A percentile compares a stretch with the other conserved stretches of the same genome.
Evolutionary conservation across 2,888 invertebrate species (phyloP).

Genomic region (Lepidochrysops patricia): DNA sequence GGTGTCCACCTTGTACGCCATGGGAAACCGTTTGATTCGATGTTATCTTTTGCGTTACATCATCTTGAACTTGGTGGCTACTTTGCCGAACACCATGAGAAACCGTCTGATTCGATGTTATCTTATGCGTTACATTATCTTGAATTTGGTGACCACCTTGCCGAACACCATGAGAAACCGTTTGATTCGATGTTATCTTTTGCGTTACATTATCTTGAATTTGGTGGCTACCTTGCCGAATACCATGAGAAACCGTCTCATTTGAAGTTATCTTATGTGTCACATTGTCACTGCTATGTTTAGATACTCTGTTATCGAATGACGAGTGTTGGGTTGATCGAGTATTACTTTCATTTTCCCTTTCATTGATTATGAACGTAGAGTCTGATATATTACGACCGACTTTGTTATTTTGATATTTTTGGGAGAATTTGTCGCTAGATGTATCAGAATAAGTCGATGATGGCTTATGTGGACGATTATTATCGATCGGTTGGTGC

Average conservation of each 20-base stretch:
- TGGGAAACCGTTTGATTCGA: constrained; percentile 29
- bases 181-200: constrained; percentile 33
- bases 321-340: constrained; percentile 21
- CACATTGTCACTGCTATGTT: constrained; percentile 29
- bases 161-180: constrained; percentile 24
- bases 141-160: constrained; percentile 29
- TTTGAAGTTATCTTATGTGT: constrained; percentile 35
- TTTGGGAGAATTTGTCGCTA: constrained; percentile 13
- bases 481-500: constrained; percentile 18
- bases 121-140: constrained; percentile 35
- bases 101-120: constrained; percentile 30
- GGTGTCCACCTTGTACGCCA: constrained; percentile 29
- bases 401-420: constrained; percentile 17
- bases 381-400: constrained; percentile 24
- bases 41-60: constrained; percentile 34
- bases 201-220: constrained; percentile 31
- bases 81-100: constrained; percentile 27
- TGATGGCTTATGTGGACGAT: constrained; percentile 15
- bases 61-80: constrained; percentile 30
- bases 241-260: constrained; percentile 26
- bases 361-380: constrained; percentile 25
- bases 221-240: constrained; percentile 28
- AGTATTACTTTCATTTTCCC: constrained; percentile 22
- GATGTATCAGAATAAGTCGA: constrained; percentile 16
- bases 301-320: constrained; percentile 20